Conservation (phyloP, 2,888 invertebrate species). For the Zygaena filipendulae region DNA sequence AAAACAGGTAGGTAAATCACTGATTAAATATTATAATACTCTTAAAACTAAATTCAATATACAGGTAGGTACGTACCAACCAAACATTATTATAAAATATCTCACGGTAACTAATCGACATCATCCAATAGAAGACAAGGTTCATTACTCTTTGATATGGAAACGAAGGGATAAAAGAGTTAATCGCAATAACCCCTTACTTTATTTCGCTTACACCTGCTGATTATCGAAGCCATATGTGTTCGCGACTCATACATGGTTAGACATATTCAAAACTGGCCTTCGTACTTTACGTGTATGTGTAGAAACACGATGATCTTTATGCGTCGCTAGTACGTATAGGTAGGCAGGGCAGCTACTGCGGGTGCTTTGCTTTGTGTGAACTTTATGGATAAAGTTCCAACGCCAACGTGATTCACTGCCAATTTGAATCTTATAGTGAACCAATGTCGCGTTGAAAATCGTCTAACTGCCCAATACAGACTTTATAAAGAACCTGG, state of each 20-base stretch:
- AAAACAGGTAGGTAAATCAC: no score
- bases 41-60: no score
- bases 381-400: constrained; percentile 49
- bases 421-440: constrained; percentile 57
- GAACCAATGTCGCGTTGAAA: constrained; percentile 38
- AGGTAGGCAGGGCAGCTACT: constrained; percentile 59
- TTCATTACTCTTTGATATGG: constrained; percentile 68
- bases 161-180: constrained; percentile 68
- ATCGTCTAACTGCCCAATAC: constrained; percentile 31
- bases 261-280: constrained; percentile 52
- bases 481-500: constrained; percentile 43
- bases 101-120: constrained; percentile 57
- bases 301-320: constrained; percentile 64
- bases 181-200: constrained; percentile 67
- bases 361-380: constrained; percentile 55
- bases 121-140: constrained; percentile 58
- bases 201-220: constrained; percentile 66
- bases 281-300: constrained; percentile 55
- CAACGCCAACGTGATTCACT: constrained; percentile 44
- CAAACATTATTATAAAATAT: no score
- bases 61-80: no score
- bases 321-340: constrained; percentile 58
- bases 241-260: constrained; percentile 53
- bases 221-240: constrained; percentile 67
- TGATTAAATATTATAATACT: no score